Base-by-base conservation (phyloP, 1,140 invertebrate species). In the Hylaeus anthracinus region DNA sequence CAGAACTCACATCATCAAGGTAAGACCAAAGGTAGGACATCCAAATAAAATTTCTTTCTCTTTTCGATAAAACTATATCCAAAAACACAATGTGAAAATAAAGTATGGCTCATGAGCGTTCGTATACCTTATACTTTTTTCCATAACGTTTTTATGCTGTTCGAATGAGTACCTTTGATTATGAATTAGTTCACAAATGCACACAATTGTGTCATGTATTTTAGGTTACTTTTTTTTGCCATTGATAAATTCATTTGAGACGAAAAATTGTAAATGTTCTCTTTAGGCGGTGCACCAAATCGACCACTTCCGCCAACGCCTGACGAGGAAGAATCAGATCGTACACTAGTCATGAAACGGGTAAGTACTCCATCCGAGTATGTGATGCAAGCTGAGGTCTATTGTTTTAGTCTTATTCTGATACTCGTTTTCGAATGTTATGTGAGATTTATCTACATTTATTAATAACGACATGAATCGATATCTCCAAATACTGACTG, bases 241-340 rank as follows among this genome's bases (percentile, higher is more conserved):
- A 15, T 58, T n/a, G 5, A 3, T 48, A 15, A 48, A 1, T 26
- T 45, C 14, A 10, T 37, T 53, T 8, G 15, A 43, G 55, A 45
- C 45, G 3, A 41, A 58, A 61, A 60, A 37, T 72, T 60, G 8
- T 9, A 15, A 26, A 53, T 53, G 4, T 5, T 67, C 66, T 41
- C 74, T 61, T 14, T 71, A 87, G 96, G 96, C 73, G 96, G 97
- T 81, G 96, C 97, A 84, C 98, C 98, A 64, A 98, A 98, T 91
- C 95, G 98, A 81, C 98, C 98, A 73, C 94, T 99, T 86, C 98
- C 98, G 63, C 98, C 98, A 14, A 99, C 98, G 41, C 98, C 98
- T 37, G 97, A 97, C 90, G 97, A 98, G 91, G 97, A 98, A 90
- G 97, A 97, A 93, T 94, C 95, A 71, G 97, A 98, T 92, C 95